phyloP scores from a whole-genome alignment of 1,140 invertebrate genomes.

The Campoletis sonorensis region DNA sequence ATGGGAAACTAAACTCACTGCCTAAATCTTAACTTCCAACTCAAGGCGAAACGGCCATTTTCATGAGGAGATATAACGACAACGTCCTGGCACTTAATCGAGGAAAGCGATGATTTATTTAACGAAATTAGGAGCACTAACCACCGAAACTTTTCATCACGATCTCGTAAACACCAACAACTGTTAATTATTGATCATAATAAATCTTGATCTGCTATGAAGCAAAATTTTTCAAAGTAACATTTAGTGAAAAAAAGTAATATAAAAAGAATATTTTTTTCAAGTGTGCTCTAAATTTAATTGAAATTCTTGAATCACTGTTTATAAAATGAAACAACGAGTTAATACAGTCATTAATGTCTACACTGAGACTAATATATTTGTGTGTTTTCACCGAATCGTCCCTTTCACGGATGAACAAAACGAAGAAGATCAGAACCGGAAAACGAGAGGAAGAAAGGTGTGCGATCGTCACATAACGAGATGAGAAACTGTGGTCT shows the following conservation, averaged over 20 bases:
- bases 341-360: background rate
- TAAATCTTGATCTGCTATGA: too few species aligned
- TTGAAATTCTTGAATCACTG: background rate
- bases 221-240: too few species aligned
- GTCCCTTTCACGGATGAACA: too few species aligned
- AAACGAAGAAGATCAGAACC: slow-evolving; percentile 17
- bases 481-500: slow-evolving; percentile 29
- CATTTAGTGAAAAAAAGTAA: too few species aligned
- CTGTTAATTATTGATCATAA: too few species aligned
- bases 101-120: background rate
- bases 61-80: slow-evolving; percentile 38
- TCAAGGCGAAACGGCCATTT: slow-evolving; percentile 68
- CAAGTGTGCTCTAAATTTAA: too few species aligned
- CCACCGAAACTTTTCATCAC: background rate
- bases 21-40: slow-evolving; percentile 85
- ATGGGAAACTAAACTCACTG: slow-evolving; percentile 70
- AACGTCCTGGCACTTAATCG: background rate
- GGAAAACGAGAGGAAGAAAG: slow-evolving; percentile 32
- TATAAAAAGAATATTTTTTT: too few species aligned
- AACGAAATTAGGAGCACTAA: background rate
- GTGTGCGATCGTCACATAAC: background rate
- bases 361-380: background rate
- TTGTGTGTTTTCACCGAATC: background rate
- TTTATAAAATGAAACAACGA: background rate
- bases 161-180: background rate